Conservation (phyloP, 2,888 invertebrate species). For the Mayetiola destructor region DNA sequence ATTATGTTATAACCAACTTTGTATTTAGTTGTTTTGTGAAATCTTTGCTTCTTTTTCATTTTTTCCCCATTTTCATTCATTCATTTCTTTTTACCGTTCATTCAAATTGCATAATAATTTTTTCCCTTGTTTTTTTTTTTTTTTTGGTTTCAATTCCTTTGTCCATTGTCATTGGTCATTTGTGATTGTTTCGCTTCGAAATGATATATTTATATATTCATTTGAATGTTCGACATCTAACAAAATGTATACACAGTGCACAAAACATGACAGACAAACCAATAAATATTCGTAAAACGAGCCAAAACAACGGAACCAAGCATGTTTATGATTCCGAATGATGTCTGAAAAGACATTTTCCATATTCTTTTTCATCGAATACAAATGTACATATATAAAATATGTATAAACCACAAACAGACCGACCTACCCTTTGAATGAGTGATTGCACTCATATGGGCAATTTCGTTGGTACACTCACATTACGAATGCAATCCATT, state of each 20-base stretch:
- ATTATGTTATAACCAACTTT: constrained; percentile 10
- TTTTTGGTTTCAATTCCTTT: not conserved
- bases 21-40: constrained; percentile 3
- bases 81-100: not conserved
- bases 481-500: not conserved
- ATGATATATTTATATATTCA: not conserved
- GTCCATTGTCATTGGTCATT: not conserved
- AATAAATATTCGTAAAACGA: not conserved
- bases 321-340: too few relatives aligned
- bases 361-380: too few relatives aligned
- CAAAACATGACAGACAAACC: not conserved
- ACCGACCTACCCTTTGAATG: not conserved
- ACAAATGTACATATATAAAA: not conserved
- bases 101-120: not conserved
- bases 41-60: constrained; percentile 1
- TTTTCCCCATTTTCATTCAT: too few relatives aligned
- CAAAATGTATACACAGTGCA: not conserved
- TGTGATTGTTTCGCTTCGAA: not conserved
- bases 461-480: not conserved
- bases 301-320: too few relatives aligned
- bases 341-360: not conserved
- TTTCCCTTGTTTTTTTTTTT: not conserved
- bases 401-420: too few relatives aligned
- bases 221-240: not conserved
- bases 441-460: not conserved